Percentiles rank a stretch among this genome's conserved stretches.
phyloP scores from a whole-genome alignment of 1,140 invertebrate species.

The Druon quercuslanigerum region DNA sequence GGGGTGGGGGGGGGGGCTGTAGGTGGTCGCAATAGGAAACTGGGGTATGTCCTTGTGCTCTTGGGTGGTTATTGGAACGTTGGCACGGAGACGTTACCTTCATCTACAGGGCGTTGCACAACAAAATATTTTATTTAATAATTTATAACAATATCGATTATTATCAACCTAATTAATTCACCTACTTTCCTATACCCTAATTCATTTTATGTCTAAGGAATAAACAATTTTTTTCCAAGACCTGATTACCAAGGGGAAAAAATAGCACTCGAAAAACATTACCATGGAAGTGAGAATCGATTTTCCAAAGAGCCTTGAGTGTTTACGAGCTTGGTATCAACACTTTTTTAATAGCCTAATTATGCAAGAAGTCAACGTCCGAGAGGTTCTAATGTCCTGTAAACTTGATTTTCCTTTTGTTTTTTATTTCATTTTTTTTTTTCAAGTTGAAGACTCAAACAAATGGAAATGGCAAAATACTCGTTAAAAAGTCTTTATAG shows the following conservation, averaged over 20 bases:
- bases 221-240: too few species aligned
- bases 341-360: background rate
- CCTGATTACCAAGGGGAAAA: background rate
- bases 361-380: background rate
- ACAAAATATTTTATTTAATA: background rate
- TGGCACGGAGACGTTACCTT: slow-evolving; percentile 72
- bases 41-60: slow-evolving; percentile 74
- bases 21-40: slow-evolving; percentile 72
- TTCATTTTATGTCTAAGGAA: too few species aligned
- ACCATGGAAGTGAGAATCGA: background rate
- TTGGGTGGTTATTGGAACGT: slow-evolving; percentile 72
- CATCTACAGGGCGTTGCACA: slow-evolving; percentile 62
- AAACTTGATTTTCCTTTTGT: background rate
- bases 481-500: background rate
- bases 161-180: too few species aligned
- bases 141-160: too few species aligned
- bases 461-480: background rate
- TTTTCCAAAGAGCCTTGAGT: background rate
- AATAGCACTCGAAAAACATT: background rate
- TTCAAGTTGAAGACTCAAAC: background rate
- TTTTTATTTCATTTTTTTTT: background rate
- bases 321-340: background rate
- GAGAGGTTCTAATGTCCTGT: background rate
- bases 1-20: slow-evolving; percentile 49
- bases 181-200: too few species aligned